Percentiles rank a stretch among this genome's conserved stretches.
Conservation (phyloP, 2,797 vertebrate genomes). For the Pangasius sanitwongsei region DNA sequence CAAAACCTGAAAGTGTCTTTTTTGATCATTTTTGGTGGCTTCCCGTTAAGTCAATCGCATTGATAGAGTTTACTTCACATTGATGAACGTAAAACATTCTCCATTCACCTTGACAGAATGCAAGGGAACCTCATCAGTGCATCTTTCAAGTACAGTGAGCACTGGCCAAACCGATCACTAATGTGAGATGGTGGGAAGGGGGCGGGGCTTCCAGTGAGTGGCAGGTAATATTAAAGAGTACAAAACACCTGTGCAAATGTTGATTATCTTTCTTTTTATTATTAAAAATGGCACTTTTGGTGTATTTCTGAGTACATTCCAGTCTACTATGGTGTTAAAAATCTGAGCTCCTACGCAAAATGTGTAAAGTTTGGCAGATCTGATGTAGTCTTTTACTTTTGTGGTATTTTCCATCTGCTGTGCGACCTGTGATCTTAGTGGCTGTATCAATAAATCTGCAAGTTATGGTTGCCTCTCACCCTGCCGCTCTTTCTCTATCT, state of each 20-base stretch:
- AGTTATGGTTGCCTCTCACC: conserved; percentile 24
- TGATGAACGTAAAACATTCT: not conserved
- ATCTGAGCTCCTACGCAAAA: not conserved
- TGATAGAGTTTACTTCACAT: not conserved
- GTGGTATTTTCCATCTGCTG: not conserved
- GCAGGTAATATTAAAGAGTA: not conserved
- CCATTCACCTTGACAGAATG: not conserved
- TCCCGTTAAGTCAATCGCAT: not conserved
- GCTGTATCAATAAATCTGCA: conserved; percentile 7
- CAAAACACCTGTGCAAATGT: not conserved
- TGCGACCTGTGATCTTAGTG: not conserved
- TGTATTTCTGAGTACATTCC: not conserved
- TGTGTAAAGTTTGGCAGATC: not conserved
- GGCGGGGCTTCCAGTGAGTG: not conserved
- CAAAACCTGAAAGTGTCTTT: not conserved
- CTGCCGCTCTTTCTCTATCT: conserved; percentile 16
- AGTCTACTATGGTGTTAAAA: not conserved
- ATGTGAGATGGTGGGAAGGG: not conserved
- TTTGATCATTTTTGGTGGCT: not conserved
- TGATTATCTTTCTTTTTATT: not conserved
- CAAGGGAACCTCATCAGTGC: not conserved
- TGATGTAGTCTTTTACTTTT: not conserved
- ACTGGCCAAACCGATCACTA: too few species aligned
- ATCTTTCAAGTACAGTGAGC: not conserved
- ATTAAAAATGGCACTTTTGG: not conserved